Conservation (phyloP, 2,113 vertebrate species). For the Phyllopteryx taeniolatus region DNA sequence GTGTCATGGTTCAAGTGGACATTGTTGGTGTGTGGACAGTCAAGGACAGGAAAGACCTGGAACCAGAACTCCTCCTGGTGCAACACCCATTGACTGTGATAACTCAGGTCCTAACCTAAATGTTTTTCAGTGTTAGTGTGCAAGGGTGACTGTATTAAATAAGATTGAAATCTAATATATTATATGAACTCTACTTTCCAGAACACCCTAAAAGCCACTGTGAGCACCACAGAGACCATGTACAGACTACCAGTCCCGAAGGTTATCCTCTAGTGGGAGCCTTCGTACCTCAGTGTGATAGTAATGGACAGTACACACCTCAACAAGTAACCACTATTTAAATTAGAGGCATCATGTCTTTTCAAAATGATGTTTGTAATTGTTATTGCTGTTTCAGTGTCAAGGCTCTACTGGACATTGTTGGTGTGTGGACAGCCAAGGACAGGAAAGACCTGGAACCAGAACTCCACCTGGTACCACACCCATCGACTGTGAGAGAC, state of each 20-base stretch:
- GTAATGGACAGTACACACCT: constrained; percentile 72
- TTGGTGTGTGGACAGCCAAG: constrained; percentile 79
- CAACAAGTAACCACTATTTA: constrained; percentile 55
- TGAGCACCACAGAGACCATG: constrained; percentile 66
- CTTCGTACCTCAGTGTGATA: constrained; percentile 78
- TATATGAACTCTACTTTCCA: constrained; percentile 14
- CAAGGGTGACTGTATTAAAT: neutral
- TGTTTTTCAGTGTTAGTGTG: neutral
- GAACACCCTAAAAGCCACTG: constrained; percentile 61
- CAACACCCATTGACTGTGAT: constrained; percentile 49
- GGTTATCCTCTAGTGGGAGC: constrained; percentile 32
- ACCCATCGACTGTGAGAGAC: constrained; percentile 25
- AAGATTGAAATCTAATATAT: neutral
- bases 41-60: constrained; percentile 76
- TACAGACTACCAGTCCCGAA: constrained; percentile 31
- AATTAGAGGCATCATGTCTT: neutral
- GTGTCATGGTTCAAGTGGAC: constrained; percentile 75
- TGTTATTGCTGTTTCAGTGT: constrained; percentile 1
- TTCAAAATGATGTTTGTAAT: neutral
- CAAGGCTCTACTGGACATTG: constrained; percentile 74
- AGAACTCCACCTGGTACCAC: constrained; percentile 60
- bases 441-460: constrained; percentile 77
- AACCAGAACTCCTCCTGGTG: constrained; percentile 70
- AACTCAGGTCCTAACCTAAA: constrained; percentile 63
- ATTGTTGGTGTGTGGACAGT: constrained; percentile 83